Base-by-base conservation (phyloP, 1,140 invertebrate species). In the Nautilus pompilius region DNA sequence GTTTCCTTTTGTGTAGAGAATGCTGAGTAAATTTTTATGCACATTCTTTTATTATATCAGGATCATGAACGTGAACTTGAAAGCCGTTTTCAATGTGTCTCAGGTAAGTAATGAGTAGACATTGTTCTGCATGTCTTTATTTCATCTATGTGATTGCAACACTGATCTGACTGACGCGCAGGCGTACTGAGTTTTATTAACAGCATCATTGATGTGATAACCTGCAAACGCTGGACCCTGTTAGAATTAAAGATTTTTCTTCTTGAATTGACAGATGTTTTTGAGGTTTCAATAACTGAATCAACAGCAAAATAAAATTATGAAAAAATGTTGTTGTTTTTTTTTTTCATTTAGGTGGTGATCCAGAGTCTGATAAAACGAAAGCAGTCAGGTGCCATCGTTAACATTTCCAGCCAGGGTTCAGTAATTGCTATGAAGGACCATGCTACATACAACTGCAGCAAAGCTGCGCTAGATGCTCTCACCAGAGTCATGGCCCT, bases 371-470 rank as follows among this genome's bases (percentile, higher is more conserved):
- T 94, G 88, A 86, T 92, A n/a, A 82, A 88, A 51, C 84, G 88
- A 36, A 72, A 72, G 72, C 81, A 81, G 48, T 85, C 86, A 53
- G 92, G 93, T 41, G 85, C 88, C 48, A 94, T 97, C 69, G 94
- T 97, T 0, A 96, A 96, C 76, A 79, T 96, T 15, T 96, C 94
- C 0, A 95, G 93, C 17, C 88, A 92, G 77, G 83, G 83, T 0
- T 81, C 87, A 0, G 72, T 86, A 67, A 86, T 85, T 30, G 92
- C 90, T n/a, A 76, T 96, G 13, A 77, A 82, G 32, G 88, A 92
- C 69, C 93, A 95, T 79, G 75, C 89, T 0, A 86, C 89, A 15
- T 96, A 96, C 76, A 88, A 88, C 78, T 80, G 81, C 0, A 83
- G 86, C 0, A 89, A 89, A 77, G 86, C 79, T n/a, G 88, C 87